Percentiles rank a stretch among this genome's conserved stretches.
Conservation (phyloP, 1,140 invertebrate genomes). For the Bombus impatiens region DNA sequence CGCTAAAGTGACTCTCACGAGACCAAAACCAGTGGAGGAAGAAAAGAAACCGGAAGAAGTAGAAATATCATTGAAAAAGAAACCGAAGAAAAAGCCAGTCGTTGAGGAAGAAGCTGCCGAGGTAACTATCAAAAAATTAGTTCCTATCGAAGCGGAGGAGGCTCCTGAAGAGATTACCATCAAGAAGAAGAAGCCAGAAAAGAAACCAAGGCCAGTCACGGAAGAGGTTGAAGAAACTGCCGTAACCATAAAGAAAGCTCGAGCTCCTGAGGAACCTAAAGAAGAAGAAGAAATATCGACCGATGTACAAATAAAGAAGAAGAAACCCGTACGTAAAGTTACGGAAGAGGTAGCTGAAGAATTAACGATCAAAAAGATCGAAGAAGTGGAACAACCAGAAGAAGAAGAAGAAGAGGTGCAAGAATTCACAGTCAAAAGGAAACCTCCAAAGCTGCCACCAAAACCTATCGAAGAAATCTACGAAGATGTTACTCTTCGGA, state of each 20-base stretch:
- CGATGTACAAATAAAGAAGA: conserved; percentile 59
- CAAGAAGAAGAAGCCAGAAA: conserved; percentile 67
- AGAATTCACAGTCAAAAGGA: conserved; percentile 83
- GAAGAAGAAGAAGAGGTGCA: conserved; percentile 66
- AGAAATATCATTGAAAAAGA: conserved; percentile 69
- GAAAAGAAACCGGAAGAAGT: conserved; percentile 72
- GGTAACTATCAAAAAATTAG: conserved; percentile 57
- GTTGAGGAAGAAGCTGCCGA: conserved; percentile 69
- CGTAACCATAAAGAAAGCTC: conserved; percentile 73
- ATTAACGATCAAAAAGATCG: conserved; percentile 65
- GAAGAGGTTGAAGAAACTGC: conserved; percentile 81
- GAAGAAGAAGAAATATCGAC: conserved; percentile 59
- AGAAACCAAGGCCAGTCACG: conserved; percentile 63
- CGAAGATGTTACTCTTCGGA: conserved; percentile 89
- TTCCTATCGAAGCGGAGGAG: conserved; percentile 40
- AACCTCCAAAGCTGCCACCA: conserved; percentile 77
- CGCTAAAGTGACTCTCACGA: conserved; percentile 68
- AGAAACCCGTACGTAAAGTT: conserved; percentile 52
- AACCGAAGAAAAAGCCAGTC: conserved; percentile 70
- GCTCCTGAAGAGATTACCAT: conserved; percentile 68
- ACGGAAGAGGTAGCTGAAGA: conserved; percentile 80
- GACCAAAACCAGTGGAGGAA: conserved; percentile 66
- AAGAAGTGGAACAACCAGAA: conserved; percentile 68
- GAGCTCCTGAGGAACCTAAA: conserved; percentile 50
- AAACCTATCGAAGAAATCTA: conserved; percentile 87